Evolutionary conservation across 2,797 vertebrate species (phyloP), one percentile per base, ranked within the genome.

Genomic region (Gorsachius magnificus): DNA sequence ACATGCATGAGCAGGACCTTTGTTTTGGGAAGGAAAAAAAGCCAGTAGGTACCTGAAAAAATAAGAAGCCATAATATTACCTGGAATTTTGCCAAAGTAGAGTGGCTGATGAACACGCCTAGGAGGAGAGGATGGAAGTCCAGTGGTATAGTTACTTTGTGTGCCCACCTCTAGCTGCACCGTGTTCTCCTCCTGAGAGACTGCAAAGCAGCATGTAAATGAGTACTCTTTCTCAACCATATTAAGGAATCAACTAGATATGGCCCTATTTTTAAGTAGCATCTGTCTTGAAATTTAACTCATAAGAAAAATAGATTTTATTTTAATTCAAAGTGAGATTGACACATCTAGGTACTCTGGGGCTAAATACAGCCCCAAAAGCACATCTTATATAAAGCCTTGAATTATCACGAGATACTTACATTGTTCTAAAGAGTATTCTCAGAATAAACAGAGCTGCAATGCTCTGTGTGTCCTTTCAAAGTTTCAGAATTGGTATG

Each of bases 31-130:
- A 54, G 29, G 58, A 56, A 72, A 70, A 89, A 50, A 66, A 58
- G 3, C 5, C 29, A 77, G 18, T 11, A 69, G 43, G 38, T 29
- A 14, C 2, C 12, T 7, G 7, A 33, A 91, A 85, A 94, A 77
- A 25, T 25, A 56, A 58, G 28, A n/a, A 78, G 41, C 43, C 79
- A 20, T 50, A 72, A 31, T 9, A 71, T 93, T 98, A 99, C 99
- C 99, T 98, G 99, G 99, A 97, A 99, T 91, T 68, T 98, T 98
- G 21, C 99, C 99, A 1, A 99, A 97, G 97, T 99, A 98, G 24
- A 99, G 97, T 14, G 98, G 98, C 83, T 98, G 97, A 91, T 83
- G 98, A 89, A 97, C 97, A 91, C 5, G 87, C 46, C 96, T 91
- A 13, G 82, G 57, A 18, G 69, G 66, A 80, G 98, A 96, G 16